Conservation (phyloP, 2,888 invertebrate species). For the Chironomus riparius region DNA sequence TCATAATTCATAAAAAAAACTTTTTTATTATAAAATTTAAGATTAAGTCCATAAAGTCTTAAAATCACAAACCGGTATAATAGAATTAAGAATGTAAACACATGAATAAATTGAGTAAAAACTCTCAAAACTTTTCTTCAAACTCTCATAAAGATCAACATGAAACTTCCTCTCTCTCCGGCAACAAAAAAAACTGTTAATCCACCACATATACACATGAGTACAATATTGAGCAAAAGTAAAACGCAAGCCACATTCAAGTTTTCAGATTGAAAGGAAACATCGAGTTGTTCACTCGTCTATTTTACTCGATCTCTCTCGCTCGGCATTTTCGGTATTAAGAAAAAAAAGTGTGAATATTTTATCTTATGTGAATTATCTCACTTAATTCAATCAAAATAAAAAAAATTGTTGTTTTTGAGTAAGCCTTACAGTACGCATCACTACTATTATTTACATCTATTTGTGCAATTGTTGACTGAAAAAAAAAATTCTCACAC, state of each 20-base stretch:
- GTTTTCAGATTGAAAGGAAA: background rate
- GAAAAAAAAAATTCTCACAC: background rate
- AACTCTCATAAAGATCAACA: too few species aligned
- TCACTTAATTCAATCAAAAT: slow-evolving; percentile 26
- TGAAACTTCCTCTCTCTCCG: too few species aligned
- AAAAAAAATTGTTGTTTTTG: background rate
- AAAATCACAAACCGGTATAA: too few species aligned
- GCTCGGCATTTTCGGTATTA: background rate
- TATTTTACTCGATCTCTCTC: background rate
- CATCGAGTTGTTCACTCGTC: background rate
- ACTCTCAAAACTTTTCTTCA: too few species aligned
- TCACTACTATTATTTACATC: background rate
- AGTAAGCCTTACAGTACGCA: background rate
- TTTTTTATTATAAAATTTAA: too few species aligned
- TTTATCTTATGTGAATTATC: slow-evolving; percentile 3
- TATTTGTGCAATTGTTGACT: background rate
- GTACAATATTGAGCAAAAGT: background rate
- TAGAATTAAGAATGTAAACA: too few species aligned
- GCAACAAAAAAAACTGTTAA: background rate
- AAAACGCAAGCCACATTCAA: background rate
- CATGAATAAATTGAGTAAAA: too few species aligned
- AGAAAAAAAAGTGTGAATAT: background rate
- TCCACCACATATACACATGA: background rate
- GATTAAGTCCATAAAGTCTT: too few species aligned
- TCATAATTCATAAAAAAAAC: too few species aligned